Base-by-base conservation (phyloP, 2,888 invertebrate species). In the Yponomeuta sedellus region DNA sequence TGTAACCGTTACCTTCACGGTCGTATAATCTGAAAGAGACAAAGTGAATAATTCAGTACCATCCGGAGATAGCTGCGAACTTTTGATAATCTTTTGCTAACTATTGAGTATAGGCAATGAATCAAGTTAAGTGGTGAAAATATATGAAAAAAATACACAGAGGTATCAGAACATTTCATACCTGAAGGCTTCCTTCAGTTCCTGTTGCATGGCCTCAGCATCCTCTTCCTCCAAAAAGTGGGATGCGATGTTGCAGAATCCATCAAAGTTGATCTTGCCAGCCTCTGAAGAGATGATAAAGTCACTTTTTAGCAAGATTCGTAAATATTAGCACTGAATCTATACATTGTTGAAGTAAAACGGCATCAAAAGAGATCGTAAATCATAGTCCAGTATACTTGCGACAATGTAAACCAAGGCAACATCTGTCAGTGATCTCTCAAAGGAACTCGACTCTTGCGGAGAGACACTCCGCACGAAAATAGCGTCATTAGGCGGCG, bases 101-200 rank as follows among this genome's bases (percentile, higher is more conserved):
- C 25, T 25, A 25, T 25, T 25, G 25, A 25, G 25, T 25, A 25
- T 25, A 25, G 25, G 25, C 1, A 25, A 25, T 25, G 25, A 25
- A 25, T 34, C 34, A 34, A 34, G 34, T 8, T 34, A 34, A 34
- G 8, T 34, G 34, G 34, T 34, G 8, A 34, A 34, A 34, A 34
- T n/a, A n/a, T n/a, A n/a, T n/a, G n/a, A n/a, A n/a, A n/a, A n/a
- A n/a, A n/a, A n/a, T n/a, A n/a, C n/a, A n/a, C n/a, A n/a, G n/a
- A n/a, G n/a, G n/a, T n/a, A n/a, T n/a, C n/a, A n/a, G n/a, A n/a
- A n/a, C n/a, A 61, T 28, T 5, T 16, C 39, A 34, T 63, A 92
- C 93, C 98, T 95, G 93, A 99, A 99, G 70, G 99, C 99, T 91
- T 99, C 99, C 79, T 98, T 97, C 76, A 99, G 92, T 92, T 99